These are phyloP conservation scores for Colistium nudipinnis DNA, from an alignment of 2,113 vertebrate genomes.

Conservation along the genomic window DNA sequence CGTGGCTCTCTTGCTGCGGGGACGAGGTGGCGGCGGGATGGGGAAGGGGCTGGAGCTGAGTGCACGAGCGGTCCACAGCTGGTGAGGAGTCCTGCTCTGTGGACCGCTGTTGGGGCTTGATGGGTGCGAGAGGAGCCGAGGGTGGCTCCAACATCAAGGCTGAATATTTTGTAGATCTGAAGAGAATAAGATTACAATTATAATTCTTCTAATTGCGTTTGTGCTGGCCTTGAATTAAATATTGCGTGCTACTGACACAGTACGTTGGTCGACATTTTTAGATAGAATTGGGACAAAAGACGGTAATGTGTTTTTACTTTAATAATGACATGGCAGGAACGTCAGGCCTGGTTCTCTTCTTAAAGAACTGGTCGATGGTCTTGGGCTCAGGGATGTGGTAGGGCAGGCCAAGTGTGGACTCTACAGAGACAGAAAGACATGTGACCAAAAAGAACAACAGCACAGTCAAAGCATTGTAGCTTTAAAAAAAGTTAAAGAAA, in stretches of 20 bases:
- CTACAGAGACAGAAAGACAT: slow-evolving; percentile 68
- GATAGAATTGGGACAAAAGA: no score
- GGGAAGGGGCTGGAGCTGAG: slow-evolving; percentile 33
- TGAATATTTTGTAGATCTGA: slow-evolving; percentile 90
- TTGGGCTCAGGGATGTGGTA: slow-evolving; percentile 94
- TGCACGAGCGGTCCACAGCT: slow-evolving; percentile 22
- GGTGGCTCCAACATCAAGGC: slow-evolving; percentile 70
- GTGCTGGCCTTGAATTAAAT: no score
- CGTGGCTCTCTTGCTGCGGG: slow-evolving; percentile 48
- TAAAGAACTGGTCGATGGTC: slow-evolving; percentile 92
- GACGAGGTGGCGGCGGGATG: slow-evolving; percentile 61
- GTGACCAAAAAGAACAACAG: neutral
- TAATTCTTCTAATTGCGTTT: no score
- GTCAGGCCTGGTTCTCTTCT: slow-evolving; percentile 81
- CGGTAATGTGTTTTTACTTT: slow-evolving; percentile 88
- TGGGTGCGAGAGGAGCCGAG: slow-evolving; percentile 10
- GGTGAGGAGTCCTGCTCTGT: slow-evolving; percentile 55
- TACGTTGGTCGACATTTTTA: no score
- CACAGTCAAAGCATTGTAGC: neutral
- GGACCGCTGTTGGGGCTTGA: slow-evolving; percentile 22
- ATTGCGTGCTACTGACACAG: no score
- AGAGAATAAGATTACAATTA: neutral
- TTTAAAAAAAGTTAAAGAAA: neutral
- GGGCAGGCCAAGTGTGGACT: slow-evolving; percentile 88
- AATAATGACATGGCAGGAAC: slow-evolving; percentile 89